Conservation (phyloP, 1,140 invertebrate species). For the Macrosteles quadrilineatus region DNA sequence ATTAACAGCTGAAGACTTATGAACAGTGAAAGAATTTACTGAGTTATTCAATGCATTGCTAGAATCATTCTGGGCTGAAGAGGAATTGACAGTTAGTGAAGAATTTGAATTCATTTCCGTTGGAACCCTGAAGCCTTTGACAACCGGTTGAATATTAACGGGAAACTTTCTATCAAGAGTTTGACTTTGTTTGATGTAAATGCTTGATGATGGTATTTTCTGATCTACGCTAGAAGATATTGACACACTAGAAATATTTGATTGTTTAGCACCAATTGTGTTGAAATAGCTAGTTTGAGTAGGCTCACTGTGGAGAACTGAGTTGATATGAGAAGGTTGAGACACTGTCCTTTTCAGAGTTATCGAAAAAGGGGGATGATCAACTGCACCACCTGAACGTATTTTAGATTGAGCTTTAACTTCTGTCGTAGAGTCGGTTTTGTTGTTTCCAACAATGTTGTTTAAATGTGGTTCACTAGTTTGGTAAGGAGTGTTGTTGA, state of each 20-base stretch:
- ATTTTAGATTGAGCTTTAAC: conserved; percentile 26
- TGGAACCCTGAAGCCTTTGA: background rate
- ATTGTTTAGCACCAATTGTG: no score
- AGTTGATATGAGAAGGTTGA: no score
- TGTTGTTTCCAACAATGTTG: background rate
- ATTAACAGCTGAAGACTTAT: no score
- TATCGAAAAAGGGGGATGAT: background rate
- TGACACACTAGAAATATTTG: background rate
- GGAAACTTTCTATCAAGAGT: background rate
- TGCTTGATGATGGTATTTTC: background rate
- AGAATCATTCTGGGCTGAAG: no score
- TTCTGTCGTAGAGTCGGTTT: background rate
- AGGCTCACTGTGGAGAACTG: no score
- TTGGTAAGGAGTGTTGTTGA: background rate
- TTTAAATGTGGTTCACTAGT: background rate
- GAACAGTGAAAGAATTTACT: no score
- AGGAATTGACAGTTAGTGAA: no score
- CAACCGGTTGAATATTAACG: background rate
- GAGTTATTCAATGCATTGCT: no score
- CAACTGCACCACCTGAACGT: conserved; percentile 10
- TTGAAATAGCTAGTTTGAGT: no score
- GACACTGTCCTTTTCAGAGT: no score
- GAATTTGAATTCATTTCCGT: background rate
- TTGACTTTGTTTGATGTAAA: conserved; percentile 5
- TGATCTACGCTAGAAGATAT: background rate